Conservation (phyloP, 1,140 invertebrate species). For the Drosophila persimilis region DNA sequence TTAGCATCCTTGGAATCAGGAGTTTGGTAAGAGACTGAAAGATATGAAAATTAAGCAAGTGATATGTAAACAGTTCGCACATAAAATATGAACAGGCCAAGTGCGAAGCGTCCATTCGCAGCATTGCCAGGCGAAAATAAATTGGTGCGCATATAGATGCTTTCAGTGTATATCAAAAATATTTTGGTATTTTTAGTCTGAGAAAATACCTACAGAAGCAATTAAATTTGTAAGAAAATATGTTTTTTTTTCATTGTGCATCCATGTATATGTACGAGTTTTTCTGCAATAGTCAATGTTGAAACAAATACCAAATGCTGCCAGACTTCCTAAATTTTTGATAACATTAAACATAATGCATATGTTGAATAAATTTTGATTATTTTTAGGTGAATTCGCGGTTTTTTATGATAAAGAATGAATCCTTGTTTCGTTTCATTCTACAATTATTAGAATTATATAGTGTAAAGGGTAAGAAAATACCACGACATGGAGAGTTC, state of each 20-base stretch:
- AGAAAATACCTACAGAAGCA: background rate
- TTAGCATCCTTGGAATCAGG: background rate
- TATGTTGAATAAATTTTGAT: background rate
- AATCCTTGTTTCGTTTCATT: slow-evolving; percentile 12
- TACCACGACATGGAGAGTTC: slow-evolving; percentile 47
- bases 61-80: background rate
- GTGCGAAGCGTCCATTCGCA: slow-evolving; percentile 50
- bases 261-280: no score
- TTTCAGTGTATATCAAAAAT: slow-evolving; percentile 1
- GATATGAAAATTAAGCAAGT: background rate
- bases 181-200: background rate
- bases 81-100: slow-evolving; percentile 17
- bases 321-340: no score
- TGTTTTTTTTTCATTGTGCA: no score
- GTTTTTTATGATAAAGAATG: slow-evolving; percentile 8
- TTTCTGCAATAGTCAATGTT: no score
- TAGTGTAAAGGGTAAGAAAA: background rate
- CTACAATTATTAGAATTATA: background rate
- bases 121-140: slow-evolving; percentile 60
- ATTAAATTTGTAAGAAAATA: no score
- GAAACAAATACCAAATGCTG: no score
- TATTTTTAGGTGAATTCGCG: slow-evolving; percentile 4
- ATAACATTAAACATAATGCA: background rate
- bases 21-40: slow-evolving; percentile 18
- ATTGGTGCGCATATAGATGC: slow-evolving; percentile 22